Evolutionary conservation across 2,888 invertebrate genomes (phyloP).

Genomic region (Stenurella melanura): DNA sequence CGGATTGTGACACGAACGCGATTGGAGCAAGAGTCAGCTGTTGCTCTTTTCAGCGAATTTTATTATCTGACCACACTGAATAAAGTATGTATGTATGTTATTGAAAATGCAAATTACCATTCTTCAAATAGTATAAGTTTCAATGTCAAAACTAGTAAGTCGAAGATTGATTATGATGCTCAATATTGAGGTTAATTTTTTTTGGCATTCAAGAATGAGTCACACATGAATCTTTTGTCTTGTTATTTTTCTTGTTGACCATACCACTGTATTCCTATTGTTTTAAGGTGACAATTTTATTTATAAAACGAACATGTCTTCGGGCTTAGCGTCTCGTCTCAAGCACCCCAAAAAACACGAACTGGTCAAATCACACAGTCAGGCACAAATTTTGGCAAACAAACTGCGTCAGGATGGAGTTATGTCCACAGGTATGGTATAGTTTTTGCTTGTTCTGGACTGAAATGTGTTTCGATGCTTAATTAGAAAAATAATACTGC

Average conservation of each 20-base stretch:
- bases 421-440: constrained; percentile 68
- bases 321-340: constrained; percentile 71
- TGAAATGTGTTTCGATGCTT: background rate
- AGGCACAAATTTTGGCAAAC: constrained; percentile 71
- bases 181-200: background rate
- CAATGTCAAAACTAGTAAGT: background rate
- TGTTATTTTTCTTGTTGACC: background rate
- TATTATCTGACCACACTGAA: constrained; percentile 10
- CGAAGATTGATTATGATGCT: background rate
- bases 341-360: constrained; percentile 72
- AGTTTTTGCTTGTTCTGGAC: background rate
- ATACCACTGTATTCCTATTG: background rate
- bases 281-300: constrained; percentile 8
- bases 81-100: constrained; percentile 19
- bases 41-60: constrained; percentile 24
- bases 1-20: background rate
- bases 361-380: constrained; percentile 70
- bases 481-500: background rate
- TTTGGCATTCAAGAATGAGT: background rate
- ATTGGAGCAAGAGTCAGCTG: constrained; percentile 9
- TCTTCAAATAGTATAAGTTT: background rate
- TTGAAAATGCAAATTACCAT: background rate
- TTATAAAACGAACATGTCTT: constrained; percentile 67
- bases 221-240: background rate
- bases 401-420: constrained; percentile 72